Percentiles rank a stretch among this genome's conserved stretches.
Conservation (phyloP, 2,888 invertebrate genomes). For the Drosophila neutralis region DNA sequence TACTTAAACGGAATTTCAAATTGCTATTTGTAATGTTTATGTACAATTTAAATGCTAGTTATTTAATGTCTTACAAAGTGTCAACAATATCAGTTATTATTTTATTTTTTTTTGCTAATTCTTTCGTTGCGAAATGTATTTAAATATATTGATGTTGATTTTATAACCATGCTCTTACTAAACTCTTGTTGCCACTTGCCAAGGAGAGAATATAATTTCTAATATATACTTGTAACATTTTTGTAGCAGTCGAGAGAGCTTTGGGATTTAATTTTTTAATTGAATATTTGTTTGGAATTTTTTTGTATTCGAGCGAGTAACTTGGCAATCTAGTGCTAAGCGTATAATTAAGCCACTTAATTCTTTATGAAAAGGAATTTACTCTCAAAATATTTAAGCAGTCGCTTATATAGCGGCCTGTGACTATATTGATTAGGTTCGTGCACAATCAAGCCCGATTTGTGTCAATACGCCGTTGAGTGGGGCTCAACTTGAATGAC, state of each 20-base stretch:
- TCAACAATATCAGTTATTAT: neutral
- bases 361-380: constrained; percentile 53
- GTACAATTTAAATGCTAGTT: neutral
- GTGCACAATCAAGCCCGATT: constrained; percentile 49
- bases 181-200: neutral
- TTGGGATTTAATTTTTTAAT: neutral
- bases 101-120: neutral
- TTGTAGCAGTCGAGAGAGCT: neutral
- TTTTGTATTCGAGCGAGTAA: neutral
- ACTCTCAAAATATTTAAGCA: constrained; percentile 43
- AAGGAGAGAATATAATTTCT: neutral
- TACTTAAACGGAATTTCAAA: constrained; percentile 1
- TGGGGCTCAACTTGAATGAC: constrained; percentile 35
- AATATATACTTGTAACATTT: neutral
- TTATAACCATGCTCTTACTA: neutral
- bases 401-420: constrained; percentile 22
- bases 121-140: neutral
- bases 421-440: constrained; percentile 68
- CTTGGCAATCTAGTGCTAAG: constrained; percentile 13
- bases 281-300: neutral
- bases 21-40: neutral
- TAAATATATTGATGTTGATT: neutral
- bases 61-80: constrained; percentile 1
- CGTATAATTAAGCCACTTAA: constrained; percentile 54
- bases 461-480: constrained; percentile 49